A percentile compares a stretch with the other conserved stretches of the same genome.
phyloP scores from a whole-genome alignment of 2,113 vertebrate species.

The Myrmecophaga tridactyla region DNA sequence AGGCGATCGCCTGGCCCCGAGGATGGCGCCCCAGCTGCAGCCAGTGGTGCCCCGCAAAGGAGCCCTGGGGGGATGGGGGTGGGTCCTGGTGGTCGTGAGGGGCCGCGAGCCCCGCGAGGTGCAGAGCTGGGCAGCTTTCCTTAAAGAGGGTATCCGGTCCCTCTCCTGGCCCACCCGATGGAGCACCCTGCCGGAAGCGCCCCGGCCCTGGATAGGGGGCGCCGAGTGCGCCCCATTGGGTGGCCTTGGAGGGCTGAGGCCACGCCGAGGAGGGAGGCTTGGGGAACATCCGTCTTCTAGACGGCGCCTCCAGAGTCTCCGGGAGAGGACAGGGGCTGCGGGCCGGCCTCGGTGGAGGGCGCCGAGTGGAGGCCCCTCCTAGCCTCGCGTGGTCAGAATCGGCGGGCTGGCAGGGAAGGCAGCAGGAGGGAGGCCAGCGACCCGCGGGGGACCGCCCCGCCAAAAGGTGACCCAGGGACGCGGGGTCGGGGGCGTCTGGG shows the following conservation, averaged over 20 bases:
- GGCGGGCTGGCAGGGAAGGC: too few relatives aligned
- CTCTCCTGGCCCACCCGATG: background rate
- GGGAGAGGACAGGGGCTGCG: background rate
- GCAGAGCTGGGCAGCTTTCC: too few relatives aligned
- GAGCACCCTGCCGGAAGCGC: background rate
- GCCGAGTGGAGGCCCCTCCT: too few relatives aligned
- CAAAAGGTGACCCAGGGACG: accelerated
- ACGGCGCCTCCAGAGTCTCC: background rate
- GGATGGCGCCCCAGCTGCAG: too few relatives aligned
- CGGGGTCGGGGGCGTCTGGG: accelerated
- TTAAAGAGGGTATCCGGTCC: background rate
- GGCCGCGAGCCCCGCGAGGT: accelerated
- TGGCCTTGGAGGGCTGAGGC: background rate
- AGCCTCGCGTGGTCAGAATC: too few relatives aligned
- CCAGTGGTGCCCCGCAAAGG: too few relatives aligned
- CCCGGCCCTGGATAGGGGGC: background rate
- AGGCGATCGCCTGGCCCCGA: too few relatives aligned
- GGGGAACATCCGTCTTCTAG: too few relatives aligned
- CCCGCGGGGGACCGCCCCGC: accelerated
- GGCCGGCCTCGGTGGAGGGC: background rate
- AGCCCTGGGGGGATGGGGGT: background rate
- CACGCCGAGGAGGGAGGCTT: background rate
- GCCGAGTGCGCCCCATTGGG: background rate
- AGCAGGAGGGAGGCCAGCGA: background rate
- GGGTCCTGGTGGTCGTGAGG: background rate